Evolutionary conservation across 2,888 invertebrate genomes (phyloP), one percentile per base, ranked within the genome.

Genomic region (Frankliniella intonsa): DNA sequence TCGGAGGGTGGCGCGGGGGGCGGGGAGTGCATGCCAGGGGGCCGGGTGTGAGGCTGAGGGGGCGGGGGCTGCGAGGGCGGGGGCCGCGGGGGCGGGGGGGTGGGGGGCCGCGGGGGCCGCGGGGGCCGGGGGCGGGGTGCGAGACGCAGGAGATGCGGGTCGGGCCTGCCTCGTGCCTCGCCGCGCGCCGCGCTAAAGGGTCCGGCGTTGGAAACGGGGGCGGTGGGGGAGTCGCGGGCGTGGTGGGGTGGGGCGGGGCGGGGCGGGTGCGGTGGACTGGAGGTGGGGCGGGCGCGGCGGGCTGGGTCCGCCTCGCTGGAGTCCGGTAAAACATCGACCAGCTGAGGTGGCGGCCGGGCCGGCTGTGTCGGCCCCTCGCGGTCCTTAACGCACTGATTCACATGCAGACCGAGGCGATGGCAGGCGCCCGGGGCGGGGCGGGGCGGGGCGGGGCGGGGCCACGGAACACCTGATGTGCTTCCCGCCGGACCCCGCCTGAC

Each of bases 361-460:
- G 55, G 55, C 38, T 38, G 55, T 55, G 55, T 17, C 62, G 5
- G 14, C 19, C 62, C 62, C 38, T 38, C 38, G 38, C 19, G n/a
- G 62, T 62, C 62, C 62, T 62, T 14, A 62, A 62, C 62, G 62
- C 62, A 62, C 62, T 62, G 62, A 17, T 62, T 62, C 62, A 62
- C 62, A 62, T 62, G 62, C 62, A 17, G 62, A 7, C 19, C 14
- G 5, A 62, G 19, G 62, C 62, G 62, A 17, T 14, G 62, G 19
- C 17, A 55, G 14, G 55, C 55, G 55, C 55, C 55, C n/a, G n/a
- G n/a, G n/a, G n/a, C n/a, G n/a, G n/a, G n/a, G n/a, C n/a, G n/a
- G n/a, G n/a, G n/a, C n/a, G n/a, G n/a, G n/a, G 55, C 55, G 14
- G 19, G 14, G 55, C 55, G 55, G 19, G 19, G 62, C 17, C 62